A percentile compares a stretch with the other conserved stretches of the same genome.
Evolutionary conservation across 2,113 vertebrate species (phyloP).

Genomic region (Esox niger): DNA sequence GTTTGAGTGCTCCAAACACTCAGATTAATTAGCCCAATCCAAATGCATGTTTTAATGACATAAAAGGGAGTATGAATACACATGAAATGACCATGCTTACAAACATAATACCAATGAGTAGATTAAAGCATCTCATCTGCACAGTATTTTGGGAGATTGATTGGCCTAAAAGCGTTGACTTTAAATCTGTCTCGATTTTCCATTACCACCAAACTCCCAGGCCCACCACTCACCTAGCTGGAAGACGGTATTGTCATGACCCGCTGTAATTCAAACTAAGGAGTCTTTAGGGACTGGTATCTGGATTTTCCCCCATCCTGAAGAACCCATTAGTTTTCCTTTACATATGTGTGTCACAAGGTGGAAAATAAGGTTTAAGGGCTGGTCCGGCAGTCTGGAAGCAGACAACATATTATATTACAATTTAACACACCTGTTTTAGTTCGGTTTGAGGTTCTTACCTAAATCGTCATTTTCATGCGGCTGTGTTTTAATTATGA

Average conservation of each 20-base stretch:
- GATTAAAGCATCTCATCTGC: neutral
- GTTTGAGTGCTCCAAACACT: no score
- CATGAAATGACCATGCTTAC: no score
- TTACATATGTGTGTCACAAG: neutral
- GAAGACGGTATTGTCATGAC: neutral
- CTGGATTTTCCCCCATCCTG: neutral
- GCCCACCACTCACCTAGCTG: neutral
- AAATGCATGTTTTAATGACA: no score
- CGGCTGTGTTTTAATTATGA: no score
- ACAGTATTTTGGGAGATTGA: neutral
- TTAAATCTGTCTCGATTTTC: neutral
- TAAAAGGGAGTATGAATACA: no score
- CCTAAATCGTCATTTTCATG: no score
- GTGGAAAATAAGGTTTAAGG: neutral
- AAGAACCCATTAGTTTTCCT: constrained; percentile 4
- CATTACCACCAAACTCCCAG: neutral
- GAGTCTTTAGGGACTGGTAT: neutral
- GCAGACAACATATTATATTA: no score
- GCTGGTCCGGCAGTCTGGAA: neutral
- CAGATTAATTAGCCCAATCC: no score
- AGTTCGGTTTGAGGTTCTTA: no score
- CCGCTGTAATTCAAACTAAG: neutral
- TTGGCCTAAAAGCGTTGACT: neutral
- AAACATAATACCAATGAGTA: neutral
- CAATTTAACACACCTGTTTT: no score